A percentile compares a stretch with the other conserved stretches of the same genome.
Evolutionary conservation across 2,797 vertebrate genomes (phyloP).

Genomic region (Acanthornis magna): DNA sequence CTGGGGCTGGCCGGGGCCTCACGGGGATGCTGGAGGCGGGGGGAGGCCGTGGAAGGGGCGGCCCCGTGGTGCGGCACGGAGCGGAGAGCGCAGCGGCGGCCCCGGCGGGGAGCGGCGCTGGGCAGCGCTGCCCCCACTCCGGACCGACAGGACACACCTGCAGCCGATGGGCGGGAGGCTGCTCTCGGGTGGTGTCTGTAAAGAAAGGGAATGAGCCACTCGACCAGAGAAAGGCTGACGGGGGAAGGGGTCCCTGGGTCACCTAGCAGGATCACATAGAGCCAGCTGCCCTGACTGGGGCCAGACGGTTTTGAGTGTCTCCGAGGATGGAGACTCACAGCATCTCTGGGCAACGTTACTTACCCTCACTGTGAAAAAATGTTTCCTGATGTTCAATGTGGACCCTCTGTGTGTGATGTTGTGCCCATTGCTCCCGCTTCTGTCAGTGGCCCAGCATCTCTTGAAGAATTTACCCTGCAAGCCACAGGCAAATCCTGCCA

Average conservation of each 20-base stretch:
- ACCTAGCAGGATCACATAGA: background rate
- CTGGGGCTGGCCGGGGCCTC: background rate
- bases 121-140: fast-evolving
- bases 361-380: background rate
- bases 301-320: background rate
- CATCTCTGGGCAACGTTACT: background rate
- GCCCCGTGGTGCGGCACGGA: background rate
- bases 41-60: background rate
- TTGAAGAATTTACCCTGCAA: background rate
- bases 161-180: fast-evolving
- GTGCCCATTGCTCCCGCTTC: background rate
- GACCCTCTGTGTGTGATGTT: background rate
- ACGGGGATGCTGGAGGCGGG: background rate
- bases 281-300: background rate
- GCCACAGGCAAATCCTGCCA: background rate
- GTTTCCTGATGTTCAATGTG: background rate
- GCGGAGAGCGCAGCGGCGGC: fast-evolving
- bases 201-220: fast-evolving
- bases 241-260: background rate
- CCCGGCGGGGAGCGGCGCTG: background rate
- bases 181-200: background rate
- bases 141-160: background rate
- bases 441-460: background rate
- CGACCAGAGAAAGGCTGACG: too few species aligned
- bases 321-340: background rate